These are phyloP conservation scores for Parnassius glacialis DNA, from an alignment of 2,888 invertebrate species.

Conservation along the genomic window DNA sequence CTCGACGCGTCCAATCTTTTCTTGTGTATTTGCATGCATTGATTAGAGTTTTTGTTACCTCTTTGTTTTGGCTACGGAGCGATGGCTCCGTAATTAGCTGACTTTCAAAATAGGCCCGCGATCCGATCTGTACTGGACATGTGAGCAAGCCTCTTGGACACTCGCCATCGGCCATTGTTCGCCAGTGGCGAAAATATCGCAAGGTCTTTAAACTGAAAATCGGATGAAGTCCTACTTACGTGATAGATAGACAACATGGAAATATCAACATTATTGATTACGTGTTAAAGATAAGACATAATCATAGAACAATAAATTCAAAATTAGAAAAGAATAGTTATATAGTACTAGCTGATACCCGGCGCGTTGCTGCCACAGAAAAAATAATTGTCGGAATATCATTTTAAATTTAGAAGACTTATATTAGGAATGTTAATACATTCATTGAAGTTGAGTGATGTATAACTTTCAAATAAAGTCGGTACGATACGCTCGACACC, in stretches of 20 bases:
- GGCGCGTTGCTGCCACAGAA: too few relatives aligned
- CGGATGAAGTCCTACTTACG: not conserved
- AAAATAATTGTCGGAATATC: too few relatives aligned
- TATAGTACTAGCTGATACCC: too few relatives aligned
- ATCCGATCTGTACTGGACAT: constrained; percentile 21
- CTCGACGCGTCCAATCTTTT: constrained; percentile 26
- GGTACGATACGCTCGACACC: too few relatives aligned
- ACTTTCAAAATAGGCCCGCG: constrained; percentile 31
- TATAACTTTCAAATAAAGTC: too few relatives aligned
- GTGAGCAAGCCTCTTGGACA: constrained; percentile 24
- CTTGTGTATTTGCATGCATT: constrained; percentile 35
- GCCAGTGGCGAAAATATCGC: constrained; percentile 4
- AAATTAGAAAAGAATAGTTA: too few relatives aligned
- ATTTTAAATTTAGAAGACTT: too few relatives aligned
- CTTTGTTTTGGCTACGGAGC: constrained; percentile 31
- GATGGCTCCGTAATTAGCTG: constrained; percentile 29
- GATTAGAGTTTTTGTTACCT: constrained; percentile 29
- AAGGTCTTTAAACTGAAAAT: constrained; percentile 9
- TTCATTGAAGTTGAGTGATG: too few relatives aligned
- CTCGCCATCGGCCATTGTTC: constrained; percentile 23
- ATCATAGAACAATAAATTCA: too few relatives aligned
- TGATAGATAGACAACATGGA: not conserved
- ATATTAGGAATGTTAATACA: too few relatives aligned
- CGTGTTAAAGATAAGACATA: too few relatives aligned
- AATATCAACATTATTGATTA: not conserved